Base-by-base conservation (phyloP, 1,140 invertebrate species). In the Drosophila teissieri region DNA sequence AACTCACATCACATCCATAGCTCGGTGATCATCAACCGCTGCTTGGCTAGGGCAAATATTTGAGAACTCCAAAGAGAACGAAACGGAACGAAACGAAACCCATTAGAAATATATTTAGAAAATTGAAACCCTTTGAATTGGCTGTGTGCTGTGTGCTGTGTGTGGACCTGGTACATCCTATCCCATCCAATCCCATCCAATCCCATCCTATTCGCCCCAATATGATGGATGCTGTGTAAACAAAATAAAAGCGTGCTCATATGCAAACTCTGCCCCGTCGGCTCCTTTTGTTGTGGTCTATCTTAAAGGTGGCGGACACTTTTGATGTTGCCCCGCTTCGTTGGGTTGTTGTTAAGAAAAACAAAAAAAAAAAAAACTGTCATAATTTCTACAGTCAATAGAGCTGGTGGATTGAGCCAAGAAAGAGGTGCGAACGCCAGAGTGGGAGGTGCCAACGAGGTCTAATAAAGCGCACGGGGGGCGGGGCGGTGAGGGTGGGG, bases 141-240 rank as follows among this genome's bases (percentile, higher is more conserved):
- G 46, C 22, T 53, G 10, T 19, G 19, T 19, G 46, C 22, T 53
- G 10, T 19, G 19, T 19, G 19, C 19, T 19, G 19, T 19, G 19
- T 19, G 19, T 37, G 10, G 36, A 14, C 14, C 14, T 37, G 14
- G 27, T 8, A 31, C 7, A 31, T 31, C 31, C 31, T 31, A 8
- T 31, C 7, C 31, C 7, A 31, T 31, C 7, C 24, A 4, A 24
- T 24, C 4, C 39, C 40, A 24, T 65, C 51, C 45, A 34, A 19
- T 19, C 19, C 19, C 19, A 19, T 1, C 56, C 79, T 10, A 36
- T 36, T 4, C 14, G 12, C 19, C 67, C 19, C 67, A 42, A 42
- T 56, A 48, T 65, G 82, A 79, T 89, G 83, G 84, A 88, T 89
- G 84, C 80, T 89, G 83, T 80, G 65, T 89, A 88, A 88, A 88